Evolutionary conservation across 2,888 invertebrate genomes (phyloP).

Genomic region (Tachina fera): DNA sequence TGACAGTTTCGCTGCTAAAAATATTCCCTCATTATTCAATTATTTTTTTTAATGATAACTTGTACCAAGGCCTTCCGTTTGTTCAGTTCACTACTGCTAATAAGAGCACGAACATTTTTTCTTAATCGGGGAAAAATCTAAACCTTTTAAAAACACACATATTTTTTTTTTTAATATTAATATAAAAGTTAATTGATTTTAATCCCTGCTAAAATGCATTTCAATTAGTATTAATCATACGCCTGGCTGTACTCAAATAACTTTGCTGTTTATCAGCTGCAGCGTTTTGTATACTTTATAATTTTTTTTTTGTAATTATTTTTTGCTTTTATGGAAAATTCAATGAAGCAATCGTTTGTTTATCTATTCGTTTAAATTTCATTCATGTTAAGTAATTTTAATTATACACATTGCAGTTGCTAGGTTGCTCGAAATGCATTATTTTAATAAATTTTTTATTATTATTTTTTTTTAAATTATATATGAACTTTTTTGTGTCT

Average conservation of each 20-base stretch:
- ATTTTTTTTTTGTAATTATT: background rate
- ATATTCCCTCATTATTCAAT: too few species aligned
- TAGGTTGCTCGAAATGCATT: conserved; percentile 46
- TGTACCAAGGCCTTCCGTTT: too few species aligned
- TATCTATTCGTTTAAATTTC: conserved; percentile 27
- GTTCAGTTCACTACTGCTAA: too few species aligned
- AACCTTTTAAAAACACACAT: too few species aligned
- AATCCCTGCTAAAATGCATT: background rate
- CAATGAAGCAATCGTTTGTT: conserved; percentile 1
- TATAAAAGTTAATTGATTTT: too few species aligned
- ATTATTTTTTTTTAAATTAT: conserved; percentile 14
- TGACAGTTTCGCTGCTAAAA: too few species aligned
- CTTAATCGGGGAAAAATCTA: too few species aligned
- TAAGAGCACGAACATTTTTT: too few species aligned
- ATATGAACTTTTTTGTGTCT: background rate
- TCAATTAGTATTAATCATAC: conserved; percentile 34
- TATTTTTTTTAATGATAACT: too few species aligned
- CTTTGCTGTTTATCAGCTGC: background rate
- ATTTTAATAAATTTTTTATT: background rate
- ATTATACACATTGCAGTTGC: conserved; percentile 54
- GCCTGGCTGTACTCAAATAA: background rate
- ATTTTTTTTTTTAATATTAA: too few species aligned
- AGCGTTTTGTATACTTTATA: background rate
- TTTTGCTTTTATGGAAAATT: background rate
- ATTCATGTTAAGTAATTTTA: conserved; percentile 30